Base-by-base conservation (phyloP, 2,113 vertebrate species). In the Castor canadensis region DNA sequence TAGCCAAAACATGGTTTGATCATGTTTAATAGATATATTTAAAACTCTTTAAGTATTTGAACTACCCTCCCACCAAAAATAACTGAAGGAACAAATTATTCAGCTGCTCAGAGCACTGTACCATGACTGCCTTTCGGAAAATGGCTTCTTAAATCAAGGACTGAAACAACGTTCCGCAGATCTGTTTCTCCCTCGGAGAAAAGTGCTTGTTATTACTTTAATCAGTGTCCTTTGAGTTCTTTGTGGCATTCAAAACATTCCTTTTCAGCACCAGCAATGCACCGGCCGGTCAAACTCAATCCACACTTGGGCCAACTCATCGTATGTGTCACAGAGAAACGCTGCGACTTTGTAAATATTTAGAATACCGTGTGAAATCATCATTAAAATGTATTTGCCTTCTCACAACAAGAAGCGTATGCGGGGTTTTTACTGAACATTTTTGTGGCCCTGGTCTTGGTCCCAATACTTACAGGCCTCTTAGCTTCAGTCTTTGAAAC, bases 211-310 rank as follows among this genome's bases (percentile, higher is more conserved):
- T 89, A 87, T 96, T 86, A 94, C 88, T 96, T 96, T 97, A 97
- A 96, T 89, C 93, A 85, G 93, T 66, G 85, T 86, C 93, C 96
- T 96, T 95, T 96, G 97, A 97, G 97, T 97, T 94, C 89, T 97
- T 97, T 96, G 97, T 87, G 79, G 79, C 91, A 94, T 96, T 97
- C 91, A 96, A 96, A 96, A 96, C 96, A 97, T 97, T 97, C 97
- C 96, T 95, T 95, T 97, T 96, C 91, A 52, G 93, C 93, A 79
- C 73, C 91, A 97, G 88, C 22, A 52, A 82, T 73, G 30, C 26
- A 69, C n/a, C 16, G 47, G 84, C 90, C 40, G 67, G 56, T 15
- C 79, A 89, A 93, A 88, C 71, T 91, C 80, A 58, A 45, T n/a
- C 38, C 91, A 54, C 15, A 69, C n/a, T 66, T 40, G 19, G 71